Conservation (phyloP, 2,888 invertebrate species). For the Tetragnatha montana region DNA sequence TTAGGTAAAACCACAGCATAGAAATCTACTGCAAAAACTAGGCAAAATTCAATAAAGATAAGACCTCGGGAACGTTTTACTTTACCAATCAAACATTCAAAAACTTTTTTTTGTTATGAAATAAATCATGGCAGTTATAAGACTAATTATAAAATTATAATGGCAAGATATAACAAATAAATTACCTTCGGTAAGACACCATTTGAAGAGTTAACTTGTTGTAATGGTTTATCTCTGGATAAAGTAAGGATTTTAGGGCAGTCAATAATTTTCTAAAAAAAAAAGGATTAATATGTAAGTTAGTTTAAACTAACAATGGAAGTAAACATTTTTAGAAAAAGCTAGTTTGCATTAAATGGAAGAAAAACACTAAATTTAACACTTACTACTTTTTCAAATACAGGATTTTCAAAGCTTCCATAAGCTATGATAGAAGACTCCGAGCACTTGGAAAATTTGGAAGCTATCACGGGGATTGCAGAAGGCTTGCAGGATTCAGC, state of each 20-base stretch:
- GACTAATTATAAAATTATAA: too few species aligned
- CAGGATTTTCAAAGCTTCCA: constrained; percentile 23
- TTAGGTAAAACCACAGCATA: background rate
- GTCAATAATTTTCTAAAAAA: constrained; percentile 36
- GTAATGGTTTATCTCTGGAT: constrained; percentile 15
- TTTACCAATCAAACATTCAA: background rate
- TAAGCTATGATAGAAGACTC: constrained; percentile 40
- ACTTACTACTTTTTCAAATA: constrained; percentile 57
- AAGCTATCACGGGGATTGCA: constrained; percentile 28
- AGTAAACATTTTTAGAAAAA: background rate
- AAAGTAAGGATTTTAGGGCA: constrained; percentile 44
- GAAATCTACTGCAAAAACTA: background rate
- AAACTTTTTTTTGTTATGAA: background rate
- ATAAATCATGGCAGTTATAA: background rate
- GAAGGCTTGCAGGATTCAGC: background rate
- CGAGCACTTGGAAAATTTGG: constrained; percentile 19
- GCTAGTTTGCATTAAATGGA: background rate
- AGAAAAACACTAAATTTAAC: background rate
- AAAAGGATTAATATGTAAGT: background rate
- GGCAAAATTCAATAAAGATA: background rate
- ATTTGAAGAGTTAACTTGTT: background rate
- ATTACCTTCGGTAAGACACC: constrained; percentile 16
- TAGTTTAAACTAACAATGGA: background rate
- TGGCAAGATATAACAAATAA: background rate
- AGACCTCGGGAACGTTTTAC: background rate